phyloP scores from a whole-genome alignment of 2,888 invertebrate species.

The Erpobdella octoculata region DNA sequence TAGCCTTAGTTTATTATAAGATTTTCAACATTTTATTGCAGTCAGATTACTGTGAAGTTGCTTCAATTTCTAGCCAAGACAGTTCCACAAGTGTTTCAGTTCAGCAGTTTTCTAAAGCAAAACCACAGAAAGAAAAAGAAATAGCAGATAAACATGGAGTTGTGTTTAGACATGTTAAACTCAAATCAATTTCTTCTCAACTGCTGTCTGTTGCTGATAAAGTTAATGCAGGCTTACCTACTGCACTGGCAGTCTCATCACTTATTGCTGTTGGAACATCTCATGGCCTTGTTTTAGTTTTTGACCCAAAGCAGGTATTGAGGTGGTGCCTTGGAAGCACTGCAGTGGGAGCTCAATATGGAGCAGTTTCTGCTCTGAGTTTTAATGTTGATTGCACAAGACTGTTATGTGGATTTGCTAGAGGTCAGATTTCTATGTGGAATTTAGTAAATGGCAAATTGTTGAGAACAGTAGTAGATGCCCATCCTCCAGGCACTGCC shows the following conservation, averaged over 20 bases:
- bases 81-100: conserved; percentile 30
- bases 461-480: conserved; percentile 65
- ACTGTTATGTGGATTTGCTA: conserved; percentile 69
- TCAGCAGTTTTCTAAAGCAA: background rate
- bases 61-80: conserved; percentile 48
- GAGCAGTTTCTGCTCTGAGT: conserved; percentile 61
- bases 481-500: conserved; percentile 74
- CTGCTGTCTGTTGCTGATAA: conserved; percentile 76
- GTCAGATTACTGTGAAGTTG: conserved; percentile 40
- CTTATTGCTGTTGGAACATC: conserved; percentile 86
- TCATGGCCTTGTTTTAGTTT: conserved; percentile 79
- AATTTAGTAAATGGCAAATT: conserved; percentile 71
- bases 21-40: background rate
- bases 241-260: conserved; percentile 66
- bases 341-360: conserved; percentile 65
- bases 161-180: conserved; percentile 66
- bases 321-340: conserved; percentile 71
- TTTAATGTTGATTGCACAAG: conserved; percentile 80
- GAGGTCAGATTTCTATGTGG: conserved; percentile 81
- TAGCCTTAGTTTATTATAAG: background rate
- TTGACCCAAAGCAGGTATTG: conserved; percentile 63
- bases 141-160: conserved; percentile 12
- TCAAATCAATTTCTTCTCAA: conserved; percentile 83
- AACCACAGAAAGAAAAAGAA: background rate
- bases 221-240: conserved; percentile 79